Evolutionary conservation across 2,888 invertebrate genomes (phyloP), one percentile per base, ranked within the genome.

Genomic region (Bellardia bayeri): DNA sequence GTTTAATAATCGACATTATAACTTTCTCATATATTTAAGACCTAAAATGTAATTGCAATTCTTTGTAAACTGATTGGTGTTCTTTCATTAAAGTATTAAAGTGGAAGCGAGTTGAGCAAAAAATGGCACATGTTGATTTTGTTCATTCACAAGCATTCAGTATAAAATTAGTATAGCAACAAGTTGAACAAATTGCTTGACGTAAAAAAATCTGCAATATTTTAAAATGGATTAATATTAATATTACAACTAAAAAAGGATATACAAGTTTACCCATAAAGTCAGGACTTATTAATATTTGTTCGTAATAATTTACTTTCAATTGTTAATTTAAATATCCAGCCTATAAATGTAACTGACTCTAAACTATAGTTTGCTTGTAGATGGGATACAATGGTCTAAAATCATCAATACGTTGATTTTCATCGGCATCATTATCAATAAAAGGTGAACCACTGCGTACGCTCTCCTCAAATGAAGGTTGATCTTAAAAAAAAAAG

Each of bases 351-450:
- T 58, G 11, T 58, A 33, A 30, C 14, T 33, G 2, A 5, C 7
- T 79, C 8, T 85, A 85, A 64, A 85, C 84, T 13, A 80, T 80
- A 6, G 84, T 85, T 74, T 85, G 84, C 14, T 88, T 90, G 58
- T 90, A 91, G 88, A 90, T 90, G 2, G 91, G 91, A 81, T 91
- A 91, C 23, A 90, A 85, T 2, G 91, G 91, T 42, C 90, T 83
- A 72, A 89, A 91, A 0, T 89, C 90, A 75, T 89, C 90, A 0
- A 85, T 83, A 13, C 88, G 88, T 51, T 90, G 88, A 66, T 68
- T 88, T 71, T 90, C 89, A 78, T 90, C 89, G 1, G 78, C 89
- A 66, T 91, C 91, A 9, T 72, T 82, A 45, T 91, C 90, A 5
- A 90, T 42, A 37, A 91, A 91, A 14, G 89, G 89, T 7, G 88